phyloP scores from a whole-genome alignment of 2,797 vertebrate genomes.

The Sebastes cheni region DNA sequence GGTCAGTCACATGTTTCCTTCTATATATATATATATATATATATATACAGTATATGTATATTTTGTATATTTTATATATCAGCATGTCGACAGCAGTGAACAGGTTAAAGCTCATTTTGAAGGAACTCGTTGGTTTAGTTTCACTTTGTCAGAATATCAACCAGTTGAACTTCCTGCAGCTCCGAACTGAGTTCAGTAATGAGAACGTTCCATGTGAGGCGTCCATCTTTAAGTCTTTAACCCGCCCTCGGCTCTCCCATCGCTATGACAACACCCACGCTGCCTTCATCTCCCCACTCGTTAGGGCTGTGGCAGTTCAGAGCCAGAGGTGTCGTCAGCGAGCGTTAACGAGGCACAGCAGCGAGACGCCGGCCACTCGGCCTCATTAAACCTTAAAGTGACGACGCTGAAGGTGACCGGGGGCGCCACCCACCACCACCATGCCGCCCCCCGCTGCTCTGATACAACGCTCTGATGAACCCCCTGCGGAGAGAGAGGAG shows the following conservation, averaged over 20 bases:
- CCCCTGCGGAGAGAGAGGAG: not conserved
- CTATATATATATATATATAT: too few relatives aligned
- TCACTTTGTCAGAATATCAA: not conserved
- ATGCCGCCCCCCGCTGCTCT: not conserved
- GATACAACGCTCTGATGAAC: not conserved
- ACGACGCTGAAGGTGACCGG: not conserved
- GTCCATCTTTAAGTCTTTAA: not conserved
- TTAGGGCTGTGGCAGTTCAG: not conserved
- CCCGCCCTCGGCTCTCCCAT: not conserved
- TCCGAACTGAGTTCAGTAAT: not conserved
- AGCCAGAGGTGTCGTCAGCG: not conserved
- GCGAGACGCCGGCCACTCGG: not conserved
- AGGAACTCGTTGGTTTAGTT: not conserved
- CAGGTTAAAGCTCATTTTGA: not conserved
- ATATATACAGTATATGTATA: too few relatives aligned
- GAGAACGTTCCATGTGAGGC: not conserved
- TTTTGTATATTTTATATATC: too few relatives aligned
- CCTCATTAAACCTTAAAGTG: constrained; percentile 16
- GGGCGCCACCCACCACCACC: not conserved
- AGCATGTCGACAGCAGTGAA: not conserved
- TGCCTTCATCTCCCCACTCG: not conserved
- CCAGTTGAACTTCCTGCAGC: not conserved
- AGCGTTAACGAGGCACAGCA: not conserved
- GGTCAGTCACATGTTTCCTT: too few relatives aligned
- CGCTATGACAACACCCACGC: constrained; percentile 1